These are phyloP conservation scores for Luehdorfia chinensis DNA, from an alignment of 1,140 invertebrate genomes.

Conservation along the genomic window DNA sequence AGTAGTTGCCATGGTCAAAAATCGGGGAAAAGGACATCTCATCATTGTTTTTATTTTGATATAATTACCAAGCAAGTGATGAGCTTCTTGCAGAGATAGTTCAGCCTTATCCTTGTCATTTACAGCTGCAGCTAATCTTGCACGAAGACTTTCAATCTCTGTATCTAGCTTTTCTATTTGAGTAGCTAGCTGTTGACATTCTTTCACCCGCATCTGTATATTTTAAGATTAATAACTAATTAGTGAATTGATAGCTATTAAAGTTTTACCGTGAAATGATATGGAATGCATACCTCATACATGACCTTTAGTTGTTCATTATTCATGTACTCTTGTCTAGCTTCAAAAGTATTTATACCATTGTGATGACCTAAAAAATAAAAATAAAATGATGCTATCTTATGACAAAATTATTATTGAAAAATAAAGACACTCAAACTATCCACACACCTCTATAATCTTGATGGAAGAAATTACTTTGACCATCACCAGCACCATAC, in stretches of 20 bases:
- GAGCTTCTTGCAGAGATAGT: slow-evolving; percentile 72
- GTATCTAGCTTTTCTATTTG: slow-evolving; percentile 58
- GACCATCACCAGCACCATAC: slow-evolving; percentile 63
- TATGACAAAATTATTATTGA: neutral
- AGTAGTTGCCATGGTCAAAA: too few relatives aligned
- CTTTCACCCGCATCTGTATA: slow-evolving; percentile 62
- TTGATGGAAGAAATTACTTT: slow-evolving; percentile 58
- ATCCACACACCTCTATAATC: slow-evolving; percentile 49
- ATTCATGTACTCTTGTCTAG: slow-evolving; percentile 56
- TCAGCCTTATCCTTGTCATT: slow-evolving; percentile 75
- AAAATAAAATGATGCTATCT: slow-evolving; percentile 3
- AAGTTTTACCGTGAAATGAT: slow-evolving; percentile 1
- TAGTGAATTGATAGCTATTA: neutral
- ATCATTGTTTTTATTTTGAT: too few relatives aligned
- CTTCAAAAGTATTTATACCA: slow-evolving; percentile 55
- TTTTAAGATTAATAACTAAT: slow-evolving; percentile 3
- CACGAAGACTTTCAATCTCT: slow-evolving; percentile 59
- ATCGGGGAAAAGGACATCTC: too few relatives aligned
- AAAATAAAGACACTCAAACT: slow-evolving; percentile 6
- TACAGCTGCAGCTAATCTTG: slow-evolving; percentile 65
- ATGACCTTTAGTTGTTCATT: slow-evolving; percentile 66
- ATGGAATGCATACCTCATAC: slow-evolving; percentile 56
- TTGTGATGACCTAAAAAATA: slow-evolving; percentile 49
- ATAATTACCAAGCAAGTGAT: slow-evolving; percentile 76
- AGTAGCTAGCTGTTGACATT: slow-evolving; percentile 58